phyloP scores from a whole-genome alignment of 2,113 vertebrate species.

The Phocoena sinus region DNA sequence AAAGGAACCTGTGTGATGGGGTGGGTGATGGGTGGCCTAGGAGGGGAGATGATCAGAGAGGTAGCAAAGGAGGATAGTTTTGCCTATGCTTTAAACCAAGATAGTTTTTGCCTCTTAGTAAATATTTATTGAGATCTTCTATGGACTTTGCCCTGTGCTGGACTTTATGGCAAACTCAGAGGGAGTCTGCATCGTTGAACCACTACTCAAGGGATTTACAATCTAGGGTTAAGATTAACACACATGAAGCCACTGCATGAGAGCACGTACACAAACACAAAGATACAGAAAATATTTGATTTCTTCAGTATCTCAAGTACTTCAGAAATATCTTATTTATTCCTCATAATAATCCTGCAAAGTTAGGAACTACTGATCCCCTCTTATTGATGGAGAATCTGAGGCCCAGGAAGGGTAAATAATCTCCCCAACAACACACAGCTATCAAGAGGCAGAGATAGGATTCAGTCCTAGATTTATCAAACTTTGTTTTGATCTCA shows the following conservation, averaged over 20 bases:
- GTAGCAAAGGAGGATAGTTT: not conserved
- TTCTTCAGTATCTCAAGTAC: not conserved
- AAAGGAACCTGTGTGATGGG: not conserved
- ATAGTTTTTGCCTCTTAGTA: not conserved
- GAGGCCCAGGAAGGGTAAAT: not conserved
- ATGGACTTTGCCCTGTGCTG: not conserved
- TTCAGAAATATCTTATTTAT: not conserved
- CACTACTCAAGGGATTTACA: not conserved
- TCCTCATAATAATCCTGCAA: not conserved
- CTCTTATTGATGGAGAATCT: not conserved
- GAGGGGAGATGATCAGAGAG: not conserved
- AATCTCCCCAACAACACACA: not conserved
- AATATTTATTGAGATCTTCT: not conserved
- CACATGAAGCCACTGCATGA: not conserved
- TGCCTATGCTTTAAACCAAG: not conserved
- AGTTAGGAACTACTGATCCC: not conserved
- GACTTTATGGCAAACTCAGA: not conserved
- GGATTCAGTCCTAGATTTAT: not conserved
- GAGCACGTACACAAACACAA: not conserved
- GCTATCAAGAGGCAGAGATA: not conserved
- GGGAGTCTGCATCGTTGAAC: not conserved
- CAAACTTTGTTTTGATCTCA: not conserved
- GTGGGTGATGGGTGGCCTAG: not conserved
- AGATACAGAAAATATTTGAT: not conserved
- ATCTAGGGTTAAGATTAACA: not conserved